phyloP scores from a whole-genome alignment of 1,140 invertebrate genomes.

The Drosophila ironensis region DNA sequence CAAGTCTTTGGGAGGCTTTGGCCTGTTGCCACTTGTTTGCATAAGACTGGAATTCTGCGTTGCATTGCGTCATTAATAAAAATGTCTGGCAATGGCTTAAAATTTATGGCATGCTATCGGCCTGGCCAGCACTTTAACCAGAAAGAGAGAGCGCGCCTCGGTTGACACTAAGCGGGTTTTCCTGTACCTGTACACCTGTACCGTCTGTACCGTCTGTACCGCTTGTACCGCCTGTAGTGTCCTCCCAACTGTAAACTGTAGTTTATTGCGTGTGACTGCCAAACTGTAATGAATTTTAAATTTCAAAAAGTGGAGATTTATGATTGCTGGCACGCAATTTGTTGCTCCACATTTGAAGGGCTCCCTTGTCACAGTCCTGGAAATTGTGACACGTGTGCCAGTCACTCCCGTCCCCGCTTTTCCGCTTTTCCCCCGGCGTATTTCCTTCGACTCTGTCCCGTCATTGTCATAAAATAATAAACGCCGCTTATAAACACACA shows the following conservation, averaged over 20 bases:
- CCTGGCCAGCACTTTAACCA: slow-evolving; percentile 50
- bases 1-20: slow-evolving; percentile 34
- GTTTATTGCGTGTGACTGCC: slow-evolving; percentile 5
- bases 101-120: slow-evolving; percentile 72
- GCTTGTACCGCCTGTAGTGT: no score
- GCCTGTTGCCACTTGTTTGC: slow-evolving; percentile 62
- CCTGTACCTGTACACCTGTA: not conserved
- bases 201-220: no score
- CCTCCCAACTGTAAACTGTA: slow-evolving; percentile 13
- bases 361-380: slow-evolving; percentile 29
- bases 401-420: slow-evolving; percentile 22
- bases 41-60: slow-evolving; percentile 44
- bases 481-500: slow-evolving; percentile 58
- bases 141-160: slow-evolving; percentile 13
- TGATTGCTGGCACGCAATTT: slow-evolving; percentile 43
- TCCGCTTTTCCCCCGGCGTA: slow-evolving; percentile 9
- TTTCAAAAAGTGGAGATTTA: slow-evolving; percentile 41
- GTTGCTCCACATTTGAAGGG: slow-evolving; percentile 34
- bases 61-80: slow-evolving; percentile 75
- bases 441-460: slow-evolving; percentile 47
- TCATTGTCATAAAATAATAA: slow-evolving; percentile 71
- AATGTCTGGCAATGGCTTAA: slow-evolving; percentile 74
- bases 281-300: slow-evolving; percentile 60
- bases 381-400: slow-evolving; percentile 36
- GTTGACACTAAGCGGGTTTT: slow-evolving; percentile 68